phyloP scores from a whole-genome alignment of 1,140 invertebrate species.

The Bombus turneri region DNA sequence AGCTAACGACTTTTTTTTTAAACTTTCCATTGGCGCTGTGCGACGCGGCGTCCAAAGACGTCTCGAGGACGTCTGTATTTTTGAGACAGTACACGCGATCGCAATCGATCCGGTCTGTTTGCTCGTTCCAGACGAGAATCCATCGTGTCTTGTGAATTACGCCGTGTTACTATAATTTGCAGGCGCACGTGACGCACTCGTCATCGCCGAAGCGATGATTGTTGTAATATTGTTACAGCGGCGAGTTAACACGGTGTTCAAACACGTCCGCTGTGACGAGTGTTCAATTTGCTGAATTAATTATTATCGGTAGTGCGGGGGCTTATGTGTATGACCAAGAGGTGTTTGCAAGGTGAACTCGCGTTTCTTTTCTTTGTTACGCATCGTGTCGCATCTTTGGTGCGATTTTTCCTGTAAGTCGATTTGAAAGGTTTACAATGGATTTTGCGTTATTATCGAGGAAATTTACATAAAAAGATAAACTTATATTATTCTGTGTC shows the following conservation, averaged over 20 bases:
- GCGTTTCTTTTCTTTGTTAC: not conserved
- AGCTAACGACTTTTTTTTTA: not conserved
- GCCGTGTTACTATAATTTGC: conserved; percentile 8
- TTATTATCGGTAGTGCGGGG: not conserved
- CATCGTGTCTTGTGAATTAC: not conserved
- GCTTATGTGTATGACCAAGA: not conserved
- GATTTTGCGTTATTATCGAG: too few relatives aligned
- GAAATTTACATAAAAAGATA: not conserved
- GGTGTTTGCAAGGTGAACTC: not conserved
- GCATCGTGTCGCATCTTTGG: not conserved
- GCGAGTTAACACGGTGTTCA: conserved; percentile 22
- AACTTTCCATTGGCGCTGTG: too few relatives aligned
- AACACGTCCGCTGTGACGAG: not conserved
- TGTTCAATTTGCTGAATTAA: conserved; percentile 31
- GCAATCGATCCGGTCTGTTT: conserved; percentile 19
- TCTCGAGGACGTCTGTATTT: not conserved
- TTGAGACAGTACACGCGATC: not conserved
- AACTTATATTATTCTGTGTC: too few relatives aligned
- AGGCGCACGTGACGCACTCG: not conserved
- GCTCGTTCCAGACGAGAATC: not conserved
- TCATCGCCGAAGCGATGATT: not conserved
- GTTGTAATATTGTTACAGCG: conserved; percentile 17
- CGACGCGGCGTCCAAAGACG: too few relatives aligned
- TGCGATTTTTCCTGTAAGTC: not conserved
- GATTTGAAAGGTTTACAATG: not conserved